Evolutionary conservation across 2,113 vertebrate species (phyloP), one percentile per base, ranked within the genome.

Genomic region (Vulpes lagopus): DNA sequence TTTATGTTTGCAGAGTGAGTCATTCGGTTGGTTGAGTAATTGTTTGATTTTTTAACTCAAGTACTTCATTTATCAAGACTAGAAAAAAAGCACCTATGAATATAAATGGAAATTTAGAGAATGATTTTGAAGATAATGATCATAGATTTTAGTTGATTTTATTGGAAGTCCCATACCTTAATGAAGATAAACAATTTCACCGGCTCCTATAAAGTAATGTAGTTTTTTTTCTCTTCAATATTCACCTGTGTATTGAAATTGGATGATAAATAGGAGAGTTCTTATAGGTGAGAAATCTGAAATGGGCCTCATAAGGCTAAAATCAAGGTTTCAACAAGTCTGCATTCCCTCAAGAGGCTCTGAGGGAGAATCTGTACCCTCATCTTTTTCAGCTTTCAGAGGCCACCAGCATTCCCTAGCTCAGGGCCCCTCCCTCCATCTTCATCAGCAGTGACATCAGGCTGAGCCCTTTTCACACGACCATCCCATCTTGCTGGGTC

Each of bases 61-160:
- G 83, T 65, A 80, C 4, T 76, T 83, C 91, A 91, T 94, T 86
- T 64, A 93, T 88, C n/a, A 88, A 89, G 78, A 65, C 53, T 74
- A 78, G 14, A 71, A 51, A 92, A 76, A 87, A 86, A 49, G 22
- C 78, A 91, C 5, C 51, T 92, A 76, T 85, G 69, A 84, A 76
- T 90, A 76, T 78, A 97, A 96, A 94, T 88, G 59, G 27, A 11
- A 95, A 95, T 95, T 97, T 90, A 90, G 35, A 83, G 25, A 95
- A 88, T 88, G 65, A 94, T 90, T 95, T 96, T 89, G 49, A 95
- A 94, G 79, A 95, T 91, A 96, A 80, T 51, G 4, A 96, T 88
- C 55, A 88, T 57, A 97, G 43, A 96, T 90, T 97, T 95, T 95
- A 74, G 60, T 94, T 97, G 65, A 23, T 32, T 94, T 97, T 90